Percentiles rank a stretch among this genome's conserved stretches.
Conservation (phyloP, 2,113 vertebrate genomes). For the Oreamnos americanus region DNA sequence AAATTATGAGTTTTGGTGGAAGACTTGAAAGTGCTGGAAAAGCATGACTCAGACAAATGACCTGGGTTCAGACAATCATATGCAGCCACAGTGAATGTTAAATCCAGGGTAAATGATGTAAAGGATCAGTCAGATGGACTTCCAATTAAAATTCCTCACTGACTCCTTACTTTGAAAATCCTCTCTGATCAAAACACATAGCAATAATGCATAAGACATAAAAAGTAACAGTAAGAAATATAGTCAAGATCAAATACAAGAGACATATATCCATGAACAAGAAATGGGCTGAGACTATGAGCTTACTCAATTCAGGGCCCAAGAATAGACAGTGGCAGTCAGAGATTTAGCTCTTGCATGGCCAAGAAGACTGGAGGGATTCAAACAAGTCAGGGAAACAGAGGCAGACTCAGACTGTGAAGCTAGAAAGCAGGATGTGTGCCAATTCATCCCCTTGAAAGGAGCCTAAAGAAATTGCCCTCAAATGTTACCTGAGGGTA, state of each 20-base stretch:
- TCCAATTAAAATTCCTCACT: neutral
- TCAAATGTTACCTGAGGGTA: neutral
- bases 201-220: neutral
- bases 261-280: neutral
- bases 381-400: neutral
- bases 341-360: neutral
- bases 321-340: neutral
- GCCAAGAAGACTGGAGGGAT: neutral
- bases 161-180: neutral
- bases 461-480: neutral
- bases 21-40: neutral
- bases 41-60: neutral
- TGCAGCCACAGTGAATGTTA: neutral
- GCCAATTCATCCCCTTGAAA: neutral
- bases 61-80: neutral
- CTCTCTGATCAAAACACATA: neutral
- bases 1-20: slow-evolving; percentile 25
- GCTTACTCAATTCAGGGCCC: neutral
- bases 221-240: neutral
- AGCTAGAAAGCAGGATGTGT: neutral
- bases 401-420: neutral
- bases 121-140: slow-evolving; percentile 12
- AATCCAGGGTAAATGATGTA: neutral
- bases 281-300: neutral
- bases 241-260: neutral